Evolutionary conservation across 2,888 invertebrate species (phyloP).

Genomic region (Hirtodrosophila duncani): DNA sequence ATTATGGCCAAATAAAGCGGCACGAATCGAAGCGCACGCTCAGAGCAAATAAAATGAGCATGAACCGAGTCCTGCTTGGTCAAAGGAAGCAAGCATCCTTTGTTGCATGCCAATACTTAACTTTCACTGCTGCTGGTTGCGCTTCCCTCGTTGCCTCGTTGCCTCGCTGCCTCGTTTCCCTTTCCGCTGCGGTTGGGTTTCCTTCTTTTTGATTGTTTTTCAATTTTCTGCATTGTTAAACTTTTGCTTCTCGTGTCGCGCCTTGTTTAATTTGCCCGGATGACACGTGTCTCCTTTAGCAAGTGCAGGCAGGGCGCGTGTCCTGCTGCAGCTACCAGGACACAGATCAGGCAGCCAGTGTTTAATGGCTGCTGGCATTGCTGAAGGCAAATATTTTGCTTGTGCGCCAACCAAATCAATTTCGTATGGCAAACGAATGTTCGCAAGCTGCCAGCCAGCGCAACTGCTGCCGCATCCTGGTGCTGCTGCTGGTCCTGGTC

Average conservation of each 20-base stretch:
- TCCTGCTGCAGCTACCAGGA: constrained; percentile 12
- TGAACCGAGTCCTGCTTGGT: not conserved
- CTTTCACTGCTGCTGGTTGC: constrained; percentile 30
- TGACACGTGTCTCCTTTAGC: constrained; percentile 62
- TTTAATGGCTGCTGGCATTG: constrained; percentile 48
- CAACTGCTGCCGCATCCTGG: not conserved
- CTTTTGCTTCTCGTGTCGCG: constrained; percentile 42
- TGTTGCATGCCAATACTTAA: constrained; percentile 54
- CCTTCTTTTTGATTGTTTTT: constrained; percentile 73
- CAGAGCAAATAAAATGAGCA: constrained; percentile 35
- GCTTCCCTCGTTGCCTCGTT: constrained; percentile 18
- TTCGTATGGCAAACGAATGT: constrained; percentile 70
- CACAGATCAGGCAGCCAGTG: constrained; percentile 43
- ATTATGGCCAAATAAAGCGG: constrained; percentile 70
- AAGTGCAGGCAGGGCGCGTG: constrained; percentile 45
- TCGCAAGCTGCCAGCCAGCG: constrained; percentile 22
- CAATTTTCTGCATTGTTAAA: constrained; percentile 78
- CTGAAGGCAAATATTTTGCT: constrained; percentile 56
- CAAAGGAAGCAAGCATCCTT: not conserved
- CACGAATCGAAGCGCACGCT: constrained; percentile 55
- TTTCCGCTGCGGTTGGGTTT: constrained; percentile 37
- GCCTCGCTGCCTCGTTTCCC: too few species aligned
- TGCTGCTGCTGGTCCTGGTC: not conserved
- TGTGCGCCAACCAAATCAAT: constrained; percentile 67
- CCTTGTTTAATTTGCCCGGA: constrained; percentile 64